A percentile compares a stretch with the other conserved stretches of the same genome.
Conservation (phyloP, 1,140 invertebrate species). For the Cotesia chilonis region DNA sequence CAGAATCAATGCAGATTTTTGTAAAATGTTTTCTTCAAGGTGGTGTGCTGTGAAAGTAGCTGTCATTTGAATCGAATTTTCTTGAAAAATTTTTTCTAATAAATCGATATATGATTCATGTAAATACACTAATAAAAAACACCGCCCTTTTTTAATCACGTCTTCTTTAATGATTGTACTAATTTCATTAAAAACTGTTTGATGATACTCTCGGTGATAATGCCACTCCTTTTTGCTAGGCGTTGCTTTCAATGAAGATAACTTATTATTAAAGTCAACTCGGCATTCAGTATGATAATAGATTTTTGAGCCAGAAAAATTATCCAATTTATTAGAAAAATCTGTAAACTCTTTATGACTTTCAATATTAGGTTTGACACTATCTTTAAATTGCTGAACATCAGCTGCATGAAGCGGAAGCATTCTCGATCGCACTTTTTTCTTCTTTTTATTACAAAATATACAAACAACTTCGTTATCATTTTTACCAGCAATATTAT, state of each 20-base stretch:
- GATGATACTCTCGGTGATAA: background rate
- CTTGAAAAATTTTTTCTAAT: constrained; percentile 1
- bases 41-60: constrained; percentile 1
- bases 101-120: background rate
- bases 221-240: background rate
- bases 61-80: background rate
- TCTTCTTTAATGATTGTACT: constrained; percentile 3
- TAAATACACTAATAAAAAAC: constrained; percentile 5
- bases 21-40: background rate
- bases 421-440: no score
- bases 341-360: no score
- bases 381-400: no score
- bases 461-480: no score
- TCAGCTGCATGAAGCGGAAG: no score
- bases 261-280: background rate
- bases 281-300: constrained; percentile 3
- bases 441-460: no score
- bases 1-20: no score
- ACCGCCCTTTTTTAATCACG: constrained; percentile 2
- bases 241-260: background rate
- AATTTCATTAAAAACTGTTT: background rate
- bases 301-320: background rate
- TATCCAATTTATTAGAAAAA: background rate
- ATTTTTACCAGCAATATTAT: no score
- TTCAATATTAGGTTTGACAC: no score